Evolutionary conservation across 2,888 invertebrate genomes (phyloP), one percentile per base, ranked within the genome.

Genomic region (Plusia festucae): DNA sequence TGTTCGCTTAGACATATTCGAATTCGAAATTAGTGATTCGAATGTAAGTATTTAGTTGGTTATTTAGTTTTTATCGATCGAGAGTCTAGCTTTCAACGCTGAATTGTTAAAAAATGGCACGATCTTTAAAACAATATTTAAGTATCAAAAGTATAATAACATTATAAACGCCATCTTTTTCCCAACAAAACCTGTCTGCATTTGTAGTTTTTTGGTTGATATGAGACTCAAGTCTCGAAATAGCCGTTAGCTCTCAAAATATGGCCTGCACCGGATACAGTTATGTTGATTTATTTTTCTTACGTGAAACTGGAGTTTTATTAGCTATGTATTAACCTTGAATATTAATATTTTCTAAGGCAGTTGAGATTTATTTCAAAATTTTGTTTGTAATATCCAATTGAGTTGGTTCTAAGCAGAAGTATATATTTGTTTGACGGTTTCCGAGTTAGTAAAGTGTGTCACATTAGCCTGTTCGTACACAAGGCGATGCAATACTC

Each of bases 281-380:
- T 63, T 75, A 70, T 69, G 67, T 53, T 70, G 49, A 54, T 78
- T 61, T 62, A 65, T 68, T 75, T 78, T 60, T 67, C 60, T 60
- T 52, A 55, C 46, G 76, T 7, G 11, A 71, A 60, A 40, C 53
- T 53, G 20, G 40, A 49, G 60, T 71, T 76, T 58, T 70, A 64
- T 32, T 63, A 32, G 44, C 51, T 15, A 20, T 32, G 52, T 51
- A 30, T 53, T 58, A 51, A 57, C 16, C 16, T 60, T 52, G 34
- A 68, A 59, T 60, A 49, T 40, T 13, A 22, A 52, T 24, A n/a
- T 22, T 8, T n/a, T n/a, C 7, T 52, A 22, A 2, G 24, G 5
- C 18, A 53, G 9, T 20, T 51, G 32, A 20, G 44, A n/a, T 27
- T 52, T 32, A 20, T 18, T n/a, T 49, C 9, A 5, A 40, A n/a